Percentiles rank a stretch among this genome's conserved stretches.
These are phyloP conservation scores for Drosophila melanosoma DNA, from an alignment of 2,888 invertebrate genomes.

Conservation along the genomic window DNA sequence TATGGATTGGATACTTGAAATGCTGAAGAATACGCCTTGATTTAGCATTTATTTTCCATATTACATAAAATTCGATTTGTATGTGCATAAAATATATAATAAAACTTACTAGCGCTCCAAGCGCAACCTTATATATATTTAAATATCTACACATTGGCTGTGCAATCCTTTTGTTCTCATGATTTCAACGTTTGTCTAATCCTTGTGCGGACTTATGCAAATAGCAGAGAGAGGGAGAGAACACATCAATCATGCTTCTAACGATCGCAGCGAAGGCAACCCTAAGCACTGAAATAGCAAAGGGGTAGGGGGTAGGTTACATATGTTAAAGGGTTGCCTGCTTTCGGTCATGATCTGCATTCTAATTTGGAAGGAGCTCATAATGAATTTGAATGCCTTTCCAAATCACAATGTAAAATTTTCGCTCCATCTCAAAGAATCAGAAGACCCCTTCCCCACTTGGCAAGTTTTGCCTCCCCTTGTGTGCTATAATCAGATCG, in stretches of 20 bases:
- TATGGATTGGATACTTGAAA: slow-evolving; percentile 87
- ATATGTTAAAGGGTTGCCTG: slow-evolving; percentile 36
- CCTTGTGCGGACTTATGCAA: slow-evolving; percentile 64
- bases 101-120: slow-evolving; percentile 18
- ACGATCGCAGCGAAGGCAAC: slow-evolving; percentile 49
- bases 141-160: slow-evolving; percentile 28
- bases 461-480: slow-evolving; percentile 18
- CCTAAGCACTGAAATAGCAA: slow-evolving; percentile 20
- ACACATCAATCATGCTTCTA: slow-evolving; percentile 72
- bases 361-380: slow-evolving; percentile 53
- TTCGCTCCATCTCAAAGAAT: slow-evolving; percentile 44
- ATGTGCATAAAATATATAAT: slow-evolving; percentile 35
- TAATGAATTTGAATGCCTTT: slow-evolving; percentile 29
- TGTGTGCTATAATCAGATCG: slow-evolving; percentile 41
- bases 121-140: slow-evolving; percentile 52
- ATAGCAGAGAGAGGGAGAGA: slow-evolving; percentile 38
- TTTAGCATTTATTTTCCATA: slow-evolving; percentile 9
- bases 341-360: slow-evolving; percentile 62
- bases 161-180: slow-evolving; percentile 60
- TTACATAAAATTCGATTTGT: slow-evolving; percentile 3
- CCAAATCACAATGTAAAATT: background rate
- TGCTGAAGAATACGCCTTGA: slow-evolving; percentile 74
- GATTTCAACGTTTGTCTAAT: slow-evolving; percentile 49
- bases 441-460: background rate
- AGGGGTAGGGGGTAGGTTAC: slow-evolving; percentile 14